Conservation (phyloP, 2,113 vertebrate genomes). For the Puntigrus tetrazona region DNA sequence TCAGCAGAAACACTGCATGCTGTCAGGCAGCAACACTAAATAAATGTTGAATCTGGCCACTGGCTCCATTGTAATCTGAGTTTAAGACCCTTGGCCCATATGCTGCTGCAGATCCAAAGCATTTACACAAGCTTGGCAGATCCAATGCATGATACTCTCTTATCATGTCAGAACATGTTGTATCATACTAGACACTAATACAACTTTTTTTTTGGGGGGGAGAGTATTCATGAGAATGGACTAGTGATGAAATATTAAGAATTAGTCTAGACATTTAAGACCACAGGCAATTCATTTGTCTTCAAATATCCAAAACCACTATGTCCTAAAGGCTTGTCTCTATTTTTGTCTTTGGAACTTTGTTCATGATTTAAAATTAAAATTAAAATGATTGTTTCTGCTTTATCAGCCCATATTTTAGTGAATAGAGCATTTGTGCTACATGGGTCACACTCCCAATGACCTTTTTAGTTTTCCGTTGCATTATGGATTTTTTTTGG, state of each 20-base stretch:
- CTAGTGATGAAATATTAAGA: constrained; percentile 4
- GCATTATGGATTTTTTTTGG: not conserved
- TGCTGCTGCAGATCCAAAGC: constrained; percentile 11
- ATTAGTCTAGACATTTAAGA: constrained; percentile 25
- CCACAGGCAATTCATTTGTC: constrained; percentile 9
- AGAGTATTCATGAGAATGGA: not conserved
- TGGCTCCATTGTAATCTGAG: constrained; percentile 19
- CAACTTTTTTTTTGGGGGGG: not conserved
- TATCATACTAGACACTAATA: constrained; percentile 13
- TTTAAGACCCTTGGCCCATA: constrained; percentile 31
- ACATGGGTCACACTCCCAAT: not conserved
- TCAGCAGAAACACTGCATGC: constrained; percentile 35
- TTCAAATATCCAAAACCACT: constrained; percentile 1
- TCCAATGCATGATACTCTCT: constrained; percentile 4
- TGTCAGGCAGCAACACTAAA: constrained; percentile 32
- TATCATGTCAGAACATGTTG: constrained; percentile 24
- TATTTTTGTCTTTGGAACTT: constrained; percentile 16
- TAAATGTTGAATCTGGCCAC: constrained; percentile 43
- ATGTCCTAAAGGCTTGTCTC: not conserved
- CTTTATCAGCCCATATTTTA: not conserved
- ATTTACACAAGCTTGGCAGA: constrained; percentile 29
- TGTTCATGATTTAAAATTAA: constrained; percentile 16
- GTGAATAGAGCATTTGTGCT: too few species aligned
- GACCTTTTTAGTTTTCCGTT: not conserved
- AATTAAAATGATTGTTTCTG: constrained; percentile 23